A percentile compares a stretch with the other conserved stretches of the same genome.
These are phyloP conservation scores for Diaprepes abbreviatus DNA, from an alignment of 2,888 invertebrate genomes.

Conservation along the genomic window DNA sequence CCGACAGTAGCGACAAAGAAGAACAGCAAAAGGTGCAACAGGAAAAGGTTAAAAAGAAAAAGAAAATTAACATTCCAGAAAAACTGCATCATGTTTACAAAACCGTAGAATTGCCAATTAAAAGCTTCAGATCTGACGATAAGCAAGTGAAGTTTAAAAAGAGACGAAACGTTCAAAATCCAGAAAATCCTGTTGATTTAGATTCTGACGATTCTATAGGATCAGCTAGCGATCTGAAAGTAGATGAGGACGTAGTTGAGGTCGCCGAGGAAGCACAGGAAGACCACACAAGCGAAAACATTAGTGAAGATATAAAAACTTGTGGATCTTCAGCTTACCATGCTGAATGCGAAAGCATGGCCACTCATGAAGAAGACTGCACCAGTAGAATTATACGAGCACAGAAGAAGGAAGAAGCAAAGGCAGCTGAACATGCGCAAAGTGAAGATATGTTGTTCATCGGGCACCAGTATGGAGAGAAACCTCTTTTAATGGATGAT, in stretches of 20 bases:
- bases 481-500: conserved; percentile 82
- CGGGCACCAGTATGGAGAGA: conserved; percentile 82
- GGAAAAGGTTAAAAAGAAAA: conserved; percentile 64
- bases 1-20: conserved; percentile 69
- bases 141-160: conserved; percentile 60
- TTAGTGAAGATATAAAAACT: conserved; percentile 76
- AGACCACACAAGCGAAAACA: conserved; percentile 70
- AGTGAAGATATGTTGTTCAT: conserved; percentile 74
- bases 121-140: conserved; percentile 69
- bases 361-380: conserved; percentile 73
- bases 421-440: conserved; percentile 56
- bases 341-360: conserved; percentile 80
- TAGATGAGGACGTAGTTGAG: conserved; percentile 70
- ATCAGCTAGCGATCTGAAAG: conserved; percentile 78
- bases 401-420: conserved; percentile 68
- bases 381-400: conserved; percentile 69
- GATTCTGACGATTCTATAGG: conserved; percentile 79
- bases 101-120: conserved; percentile 68
- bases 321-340: conserved; percentile 80
- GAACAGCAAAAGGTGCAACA: conserved; percentile 67
- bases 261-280: conserved; percentile 64
- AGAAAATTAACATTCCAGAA: conserved; percentile 69
- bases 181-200: conserved; percentile 62
- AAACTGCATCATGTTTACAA: conserved; percentile 70
- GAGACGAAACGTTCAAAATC: conserved; percentile 51